Base-by-base conservation (phyloP, 1,140 invertebrate species). In the Drosophila aff. region DNA sequence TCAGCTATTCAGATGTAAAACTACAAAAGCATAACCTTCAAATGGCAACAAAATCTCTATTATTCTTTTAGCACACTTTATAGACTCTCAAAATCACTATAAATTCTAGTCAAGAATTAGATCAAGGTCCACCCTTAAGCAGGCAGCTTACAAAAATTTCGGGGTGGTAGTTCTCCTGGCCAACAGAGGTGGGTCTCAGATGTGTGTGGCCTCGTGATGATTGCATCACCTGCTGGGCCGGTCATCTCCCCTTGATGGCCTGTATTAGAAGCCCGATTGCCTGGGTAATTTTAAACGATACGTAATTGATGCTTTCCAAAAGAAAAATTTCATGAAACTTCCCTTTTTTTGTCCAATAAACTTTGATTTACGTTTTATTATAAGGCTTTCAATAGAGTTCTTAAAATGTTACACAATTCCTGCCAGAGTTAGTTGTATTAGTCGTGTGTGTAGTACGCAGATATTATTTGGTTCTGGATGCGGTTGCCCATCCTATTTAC, bases 171-270 rank as follows among this genome's bases (percentile, higher is more conserved):
- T 15, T 38, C 33, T 23, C 52, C 36, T 26, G 21, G 6, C 28
- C 50, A 44, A 15, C 11, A 26, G 10, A 72, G 15, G 55, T 41
- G 64, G 49, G 21, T 23, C 49, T 38, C 58, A 63, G 41, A 69
- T 50, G 16, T 41, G 9, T 44, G 21, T 47, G 62, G 4, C 21
- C 15, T 10, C 23, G 49, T 74, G 31, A 49, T 47, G 43, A 52
- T 59, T 65, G 46, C 61, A 55, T 66, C 82, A 87, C 83, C 83
- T 87, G 83, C 83, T 87, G 83, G 13, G 47, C 28, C 28, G 72
- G 72, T 80, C 83, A 82, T 41, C 57, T 66, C 52, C 2, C 44
- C 46, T 63, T 64, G 41, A 65, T 60, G 21, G 47, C 47, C 60
- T 60, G 72, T 69, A 86, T 82, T 38, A 13, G 43, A 23, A 38